Evolutionary conservation across 2,113 vertebrate genomes (phyloP).

Genomic region (Eretmochelys imbricata): DNA sequence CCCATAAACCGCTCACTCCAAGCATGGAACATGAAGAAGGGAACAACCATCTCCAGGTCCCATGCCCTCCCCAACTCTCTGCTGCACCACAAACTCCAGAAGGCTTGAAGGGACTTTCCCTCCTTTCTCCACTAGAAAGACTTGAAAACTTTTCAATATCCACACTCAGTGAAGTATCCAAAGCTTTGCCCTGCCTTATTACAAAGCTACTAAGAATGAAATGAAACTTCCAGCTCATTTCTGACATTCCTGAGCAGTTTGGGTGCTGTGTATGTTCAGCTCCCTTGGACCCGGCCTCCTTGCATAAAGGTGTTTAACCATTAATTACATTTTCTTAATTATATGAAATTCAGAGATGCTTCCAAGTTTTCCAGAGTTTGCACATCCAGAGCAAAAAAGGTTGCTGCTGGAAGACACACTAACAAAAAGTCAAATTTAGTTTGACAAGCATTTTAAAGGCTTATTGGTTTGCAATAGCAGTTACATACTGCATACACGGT

Average conservation of each 20-base stretch:
- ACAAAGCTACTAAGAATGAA: not conserved
- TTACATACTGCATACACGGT: not conserved
- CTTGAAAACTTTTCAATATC: not conserved
- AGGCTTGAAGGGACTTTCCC: not conserved
- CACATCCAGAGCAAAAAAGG: not conserved
- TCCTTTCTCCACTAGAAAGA: not conserved
- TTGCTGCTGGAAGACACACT: constrained; percentile 32
- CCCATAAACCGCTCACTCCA: too few relatives aligned
- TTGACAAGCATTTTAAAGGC: constrained; percentile 52
- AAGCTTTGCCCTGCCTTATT: not conserved
- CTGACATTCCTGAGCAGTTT: not conserved
- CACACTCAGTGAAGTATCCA: not conserved
- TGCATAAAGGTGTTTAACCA: not conserved
- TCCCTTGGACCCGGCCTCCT: not conserved
- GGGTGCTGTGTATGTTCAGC: not conserved
- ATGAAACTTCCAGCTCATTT: not conserved
- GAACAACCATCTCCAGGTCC: too few relatives aligned
- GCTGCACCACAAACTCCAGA: too few relatives aligned
- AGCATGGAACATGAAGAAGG: too few relatives aligned
- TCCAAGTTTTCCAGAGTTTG: constrained; percentile 8
- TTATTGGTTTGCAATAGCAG: constrained; percentile 72
- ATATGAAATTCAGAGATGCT: not conserved
- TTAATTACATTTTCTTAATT: not conserved
- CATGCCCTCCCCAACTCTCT: too few relatives aligned
- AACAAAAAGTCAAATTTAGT: constrained; percentile 17